Percentiles rank a stretch among this genome's conserved stretches.
phyloP scores from a whole-genome alignment of 2,888 invertebrate species.

The Temnothorax ravouxi region DNA sequence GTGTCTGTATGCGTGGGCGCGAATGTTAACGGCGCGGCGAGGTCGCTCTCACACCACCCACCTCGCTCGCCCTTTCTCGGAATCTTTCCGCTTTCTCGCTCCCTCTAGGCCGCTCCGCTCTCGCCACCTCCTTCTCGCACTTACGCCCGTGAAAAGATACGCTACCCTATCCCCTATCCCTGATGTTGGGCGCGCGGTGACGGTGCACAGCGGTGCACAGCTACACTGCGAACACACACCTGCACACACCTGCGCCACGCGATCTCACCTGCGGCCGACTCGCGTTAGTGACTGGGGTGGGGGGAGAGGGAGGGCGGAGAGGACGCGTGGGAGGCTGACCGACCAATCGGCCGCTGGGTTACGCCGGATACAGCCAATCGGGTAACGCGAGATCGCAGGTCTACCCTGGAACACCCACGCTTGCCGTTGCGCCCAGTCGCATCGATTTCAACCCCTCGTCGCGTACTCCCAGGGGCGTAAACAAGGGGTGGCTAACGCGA shows the following conservation, averaged over 20 bases:
- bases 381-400: conserved; percentile 54
- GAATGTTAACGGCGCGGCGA: conserved; percentile 24
- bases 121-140: conserved; percentile 50
- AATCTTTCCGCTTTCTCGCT: conserved; percentile 30
- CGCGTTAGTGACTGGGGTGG: background rate
- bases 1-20: conserved; percentile 29
- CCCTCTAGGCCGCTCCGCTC: conserved; percentile 13
- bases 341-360: conserved; percentile 64
- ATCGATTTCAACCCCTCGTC: conserved; percentile 73
- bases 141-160: conserved; percentile 5
- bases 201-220: conserved; percentile 60
- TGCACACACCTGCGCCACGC: conserved; percentile 66
- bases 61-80: background rate
- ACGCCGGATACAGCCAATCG: conserved; percentile 62
- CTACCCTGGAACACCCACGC: conserved; percentile 76
- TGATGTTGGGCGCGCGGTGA: conserved; percentile 64
- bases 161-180: background rate
- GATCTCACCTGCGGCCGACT: conserved; percentile 40
- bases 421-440: conserved; percentile 64
- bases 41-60: conserved; percentile 37
- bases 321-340: conserved; percentile 13
- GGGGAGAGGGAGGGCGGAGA: conserved; percentile 10
- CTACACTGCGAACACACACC: conserved; percentile 59
- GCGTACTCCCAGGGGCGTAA: conserved; percentile 18
- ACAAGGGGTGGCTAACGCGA: background rate